These are phyloP conservation scores for Ameiurus melas DNA, from an alignment of 2,113 vertebrate species.

Conservation along the genomic window DNA sequence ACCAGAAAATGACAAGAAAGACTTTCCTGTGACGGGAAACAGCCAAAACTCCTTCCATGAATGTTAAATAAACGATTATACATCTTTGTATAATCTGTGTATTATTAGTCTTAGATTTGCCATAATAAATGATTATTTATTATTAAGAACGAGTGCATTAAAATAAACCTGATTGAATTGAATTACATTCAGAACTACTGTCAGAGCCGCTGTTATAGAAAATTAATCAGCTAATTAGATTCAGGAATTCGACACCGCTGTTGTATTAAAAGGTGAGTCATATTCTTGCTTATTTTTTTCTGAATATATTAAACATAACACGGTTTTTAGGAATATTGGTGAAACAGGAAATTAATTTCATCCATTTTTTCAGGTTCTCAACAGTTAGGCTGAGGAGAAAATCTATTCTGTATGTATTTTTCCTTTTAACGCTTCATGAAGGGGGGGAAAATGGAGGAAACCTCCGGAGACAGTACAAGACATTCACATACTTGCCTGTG, in stretches of 20 bases:
- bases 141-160: neutral
- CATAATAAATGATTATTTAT: no score
- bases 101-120: no score
- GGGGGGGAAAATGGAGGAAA: neutral
- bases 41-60: neutral
- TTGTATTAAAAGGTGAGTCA: neutral
- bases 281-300: neutral
- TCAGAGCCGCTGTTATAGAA: neutral
- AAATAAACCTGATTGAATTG: neutral
- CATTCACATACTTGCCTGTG: neutral
- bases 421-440: neutral
- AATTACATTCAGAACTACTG: no score
- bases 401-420: neutral
- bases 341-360: neutral
- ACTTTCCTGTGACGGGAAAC: neutral
- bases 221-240: neutral
- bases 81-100: no score
- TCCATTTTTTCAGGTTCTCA: neutral
- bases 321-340: neutral
- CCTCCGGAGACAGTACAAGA: neutral
- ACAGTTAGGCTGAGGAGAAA: neutral
- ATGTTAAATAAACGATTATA: no score
- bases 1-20: neutral
- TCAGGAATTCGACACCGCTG: neutral
- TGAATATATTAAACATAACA: neutral